These are phyloP conservation scores for Cyanoderma ruficeps DNA, from an alignment of 2,113 vertebrate species.

Conservation along the genomic window DNA sequence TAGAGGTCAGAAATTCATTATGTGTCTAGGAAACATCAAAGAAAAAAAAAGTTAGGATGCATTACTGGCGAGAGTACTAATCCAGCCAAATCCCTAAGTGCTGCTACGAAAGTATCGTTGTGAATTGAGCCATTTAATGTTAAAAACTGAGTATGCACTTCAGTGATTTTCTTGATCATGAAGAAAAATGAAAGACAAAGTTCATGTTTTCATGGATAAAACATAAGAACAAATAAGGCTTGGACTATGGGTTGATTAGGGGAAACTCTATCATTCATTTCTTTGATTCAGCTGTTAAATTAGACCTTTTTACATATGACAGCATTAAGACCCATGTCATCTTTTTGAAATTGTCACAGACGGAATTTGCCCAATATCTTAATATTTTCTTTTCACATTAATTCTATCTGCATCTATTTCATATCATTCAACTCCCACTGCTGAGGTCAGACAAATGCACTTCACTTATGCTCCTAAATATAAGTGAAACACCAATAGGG, in stretches of 20 bases:
- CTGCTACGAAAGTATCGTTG: not conserved
- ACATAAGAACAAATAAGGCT: not conserved
- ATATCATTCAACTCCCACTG: not conserved
- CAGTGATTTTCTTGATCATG: not conserved
- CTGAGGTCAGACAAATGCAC: not conserved
- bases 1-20: not conserved
- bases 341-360: not conserved
- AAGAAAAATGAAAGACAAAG: not conserved
- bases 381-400: not conserved
- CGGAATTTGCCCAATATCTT: not conserved
- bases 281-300: not conserved
- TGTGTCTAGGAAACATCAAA: not conserved
- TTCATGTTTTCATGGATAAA: not conserved
- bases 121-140: not conserved
- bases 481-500: not conserved
- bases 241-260: not conserved
- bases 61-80: not conserved
- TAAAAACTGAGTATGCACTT: not conserved
- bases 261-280: not conserved
- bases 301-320: not conserved
- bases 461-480: not conserved
- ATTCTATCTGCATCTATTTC: not conserved
- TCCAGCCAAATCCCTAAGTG: not conserved
- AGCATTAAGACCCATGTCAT: not conserved
- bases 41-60: not conserved